Percentiles rank a stretch among this genome's conserved stretches.
Conservation (phyloP, 2,113 vertebrate genomes). For the Solea senegalensis region DNA sequence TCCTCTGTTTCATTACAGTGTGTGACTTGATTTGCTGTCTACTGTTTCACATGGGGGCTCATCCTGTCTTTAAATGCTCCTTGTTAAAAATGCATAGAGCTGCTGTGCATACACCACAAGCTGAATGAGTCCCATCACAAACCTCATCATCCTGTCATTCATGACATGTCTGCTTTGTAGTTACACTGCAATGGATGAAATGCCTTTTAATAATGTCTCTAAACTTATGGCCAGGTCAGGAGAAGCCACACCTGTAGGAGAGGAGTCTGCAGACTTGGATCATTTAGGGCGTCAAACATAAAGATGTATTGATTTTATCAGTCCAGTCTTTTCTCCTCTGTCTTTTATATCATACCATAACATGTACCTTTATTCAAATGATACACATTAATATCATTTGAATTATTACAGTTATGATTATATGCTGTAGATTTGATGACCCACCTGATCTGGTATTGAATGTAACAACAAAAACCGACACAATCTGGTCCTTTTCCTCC, state of each 20-base stretch:
- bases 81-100: slow-evolving; percentile 63
- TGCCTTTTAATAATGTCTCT: slow-evolving; percentile 19
- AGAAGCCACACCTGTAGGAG: slow-evolving; percentile 68
- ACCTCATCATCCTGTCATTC: slow-evolving; percentile 25
- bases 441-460: slow-evolving; percentile 93
- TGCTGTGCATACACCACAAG: slow-evolving; percentile 32
- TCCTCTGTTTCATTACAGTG: background rate
- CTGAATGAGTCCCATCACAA: slow-evolving; percentile 26
- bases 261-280: slow-evolving; percentile 37
- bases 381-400: background rate
- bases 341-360: background rate
- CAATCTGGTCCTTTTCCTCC: slow-evolving; percentile 91
- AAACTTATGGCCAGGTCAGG: slow-evolving; percentile 44
- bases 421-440: slow-evolving; percentile 32
- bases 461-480: slow-evolving; percentile 93
- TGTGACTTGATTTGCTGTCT: background rate
- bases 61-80: slow-evolving; percentile 31
- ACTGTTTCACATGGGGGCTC: slow-evolving; percentile 21
- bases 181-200: slow-evolving; percentile 6
- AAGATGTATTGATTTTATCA: background rate
- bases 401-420: background rate
- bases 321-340: background rate
- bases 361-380: no score
- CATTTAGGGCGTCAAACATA: slow-evolving; percentile 25
- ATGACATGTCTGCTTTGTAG: background rate